Base-by-base conservation (phyloP, 1,140 invertebrate genomes). In the Scaptomyza graminum region DNA sequence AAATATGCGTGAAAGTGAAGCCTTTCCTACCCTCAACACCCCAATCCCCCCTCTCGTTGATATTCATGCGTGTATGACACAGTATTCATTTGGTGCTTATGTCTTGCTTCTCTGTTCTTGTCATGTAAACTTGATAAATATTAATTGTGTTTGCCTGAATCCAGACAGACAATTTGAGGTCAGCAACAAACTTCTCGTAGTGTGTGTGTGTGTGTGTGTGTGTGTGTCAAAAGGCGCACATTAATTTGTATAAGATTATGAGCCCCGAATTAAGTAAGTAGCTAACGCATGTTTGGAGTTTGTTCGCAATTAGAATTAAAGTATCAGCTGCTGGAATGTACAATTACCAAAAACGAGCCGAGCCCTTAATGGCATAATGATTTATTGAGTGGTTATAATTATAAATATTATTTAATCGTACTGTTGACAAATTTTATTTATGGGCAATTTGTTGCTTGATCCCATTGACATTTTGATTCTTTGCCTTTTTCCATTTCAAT, bases 171-270 rank as follows among this genome's bases (percentile, higher is more conserved):
- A 75, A 71, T 85, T 87, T 87, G 74, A 81, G 82, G 82, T 87
- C 82, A 78, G 62, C 65, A 63, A 52, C 68, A 66, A 22, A n/a
- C 9, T 16, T 13, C 9, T 44, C 18, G 18, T 31, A 6, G n/a
- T 28, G 5, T 28, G 5, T 3, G 11, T 41, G 37, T 52, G 57
- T 47, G 43, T 50, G 41, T 73, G 22, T 44, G 54, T 60, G 31
- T 60, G 41, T 22, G 56, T 44, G 62, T 49, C 25, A 61, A 25
- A 41, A 75, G 52, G 49, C 47, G 62, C 70, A 46, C 74, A 82
- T 87, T 85, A 85, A 87, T 82, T 87, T 82, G 69, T 57, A 61
- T 75, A 78, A 81, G 67, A 78, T 72, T 75, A 81, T 71, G 57
- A 46, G 52, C 15, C n/a, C 12, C 22, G 18, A 77, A 55, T 59